These are phyloP conservation scores for Paralvinella palmiformis DNA, from an alignment of 1,140 invertebrate genomes.

Conservation along the genomic window DNA sequence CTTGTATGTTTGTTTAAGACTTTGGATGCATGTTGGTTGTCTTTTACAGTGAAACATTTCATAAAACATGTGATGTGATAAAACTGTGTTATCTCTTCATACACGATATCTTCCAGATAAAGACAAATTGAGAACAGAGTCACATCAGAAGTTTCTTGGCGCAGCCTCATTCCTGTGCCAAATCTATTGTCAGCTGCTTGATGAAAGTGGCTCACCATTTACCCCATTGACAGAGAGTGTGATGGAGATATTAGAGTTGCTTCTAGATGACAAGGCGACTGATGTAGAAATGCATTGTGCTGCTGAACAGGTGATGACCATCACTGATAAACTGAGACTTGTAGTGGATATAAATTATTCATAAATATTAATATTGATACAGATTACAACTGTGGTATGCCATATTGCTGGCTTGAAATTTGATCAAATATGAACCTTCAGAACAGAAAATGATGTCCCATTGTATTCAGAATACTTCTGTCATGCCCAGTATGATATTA, in stretches of 20 bases:
- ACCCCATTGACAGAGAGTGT: not conserved
- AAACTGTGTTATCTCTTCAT: not conserved
- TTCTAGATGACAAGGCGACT: not conserved
- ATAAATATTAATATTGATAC: no score
- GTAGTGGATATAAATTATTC: not conserved
- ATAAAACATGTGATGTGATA: not conserved
- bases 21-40: no score
- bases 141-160: not conserved
- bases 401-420: no score
- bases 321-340: not conserved
- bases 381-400: no score
- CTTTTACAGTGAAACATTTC: no score
- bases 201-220: not conserved
- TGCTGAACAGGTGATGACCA: not conserved
- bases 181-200: not conserved
- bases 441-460: no score
- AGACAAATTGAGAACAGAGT: not conserved
- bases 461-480: no score
- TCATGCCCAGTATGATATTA: no score
- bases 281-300: slow-evolving; percentile 1
- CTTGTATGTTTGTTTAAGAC: no score
- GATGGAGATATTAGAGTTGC: not conserved
- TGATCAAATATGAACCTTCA: no score
- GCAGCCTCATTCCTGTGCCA: not conserved
- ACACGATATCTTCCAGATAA: not conserved